Evolutionary conservation across 2,113 vertebrate species (phyloP).

Genomic region (Lophotis ruficrista): DNA sequence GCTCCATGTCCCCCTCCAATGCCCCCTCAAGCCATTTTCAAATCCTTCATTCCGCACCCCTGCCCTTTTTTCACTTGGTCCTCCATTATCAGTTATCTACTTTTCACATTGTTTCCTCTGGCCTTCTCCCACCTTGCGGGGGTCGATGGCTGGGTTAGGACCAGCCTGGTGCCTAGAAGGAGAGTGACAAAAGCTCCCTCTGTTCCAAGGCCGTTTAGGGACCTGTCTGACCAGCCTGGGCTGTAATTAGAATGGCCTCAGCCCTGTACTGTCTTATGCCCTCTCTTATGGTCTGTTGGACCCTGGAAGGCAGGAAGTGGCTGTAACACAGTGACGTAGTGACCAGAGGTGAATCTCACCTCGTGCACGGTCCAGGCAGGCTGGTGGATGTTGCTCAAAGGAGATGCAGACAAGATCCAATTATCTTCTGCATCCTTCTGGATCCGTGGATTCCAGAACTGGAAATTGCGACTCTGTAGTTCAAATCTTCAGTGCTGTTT

Average conservation of each 20-base stretch:
- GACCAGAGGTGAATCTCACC: background rate
- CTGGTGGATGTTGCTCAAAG: background rate
- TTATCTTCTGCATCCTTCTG: background rate
- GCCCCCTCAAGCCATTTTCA: background rate
- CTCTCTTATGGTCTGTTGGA: background rate
- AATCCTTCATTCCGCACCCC: background rate
- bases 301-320: background rate
- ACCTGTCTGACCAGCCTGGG: background rate
- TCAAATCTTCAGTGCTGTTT: background rate
- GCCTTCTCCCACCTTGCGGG: background rate
- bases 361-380: background rate
- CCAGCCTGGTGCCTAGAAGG: background rate
- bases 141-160: background rate
- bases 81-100: background rate
- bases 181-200: background rate
- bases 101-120: background rate
- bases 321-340: background rate
- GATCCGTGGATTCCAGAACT: background rate
- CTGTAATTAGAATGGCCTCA: background rate
- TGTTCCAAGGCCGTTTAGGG: background rate
- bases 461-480: background rate
- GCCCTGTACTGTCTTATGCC: background rate
- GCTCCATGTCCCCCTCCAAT: background rate
- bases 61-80: background rate
- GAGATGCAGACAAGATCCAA: background rate